phyloP scores from a whole-genome alignment of 2,113 vertebrate genomes.

The Chionomys nivalis region DNA sequence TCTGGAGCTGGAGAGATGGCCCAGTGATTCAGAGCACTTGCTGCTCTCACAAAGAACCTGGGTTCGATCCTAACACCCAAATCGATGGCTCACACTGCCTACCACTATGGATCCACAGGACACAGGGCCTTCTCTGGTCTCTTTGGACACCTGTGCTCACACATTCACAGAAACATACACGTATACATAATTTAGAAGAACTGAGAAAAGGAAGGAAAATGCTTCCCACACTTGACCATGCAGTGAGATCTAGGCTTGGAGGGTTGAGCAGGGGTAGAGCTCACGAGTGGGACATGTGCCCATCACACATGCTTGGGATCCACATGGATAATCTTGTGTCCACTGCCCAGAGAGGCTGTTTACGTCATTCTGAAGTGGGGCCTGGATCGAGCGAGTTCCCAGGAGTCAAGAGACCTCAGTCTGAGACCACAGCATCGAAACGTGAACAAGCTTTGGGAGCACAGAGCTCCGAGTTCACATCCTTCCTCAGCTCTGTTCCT shows the following conservation, averaged over 20 bases:
- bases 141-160: neutral
- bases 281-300: neutral
- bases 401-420: neutral
- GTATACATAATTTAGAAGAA: neutral
- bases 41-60: neutral
- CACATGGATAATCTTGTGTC: neutral
- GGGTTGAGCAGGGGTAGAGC: rapidly evolving
- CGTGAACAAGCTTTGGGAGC: neutral
- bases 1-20: neutral
- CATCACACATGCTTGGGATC: neutral
- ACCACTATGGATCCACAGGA: neutral
- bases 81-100: neutral
- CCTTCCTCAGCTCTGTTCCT: neutral
- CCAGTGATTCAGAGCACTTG: no score
- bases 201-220: neutral
- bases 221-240: neutral
- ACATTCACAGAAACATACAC: neutral
- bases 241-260: neutral
- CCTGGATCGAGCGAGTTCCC: neutral
- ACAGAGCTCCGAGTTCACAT: no score
- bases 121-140: neutral
- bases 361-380: neutral
- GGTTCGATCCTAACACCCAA: neutral
- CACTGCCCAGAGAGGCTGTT: neutral
- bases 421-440: neutral